phyloP scores from a whole-genome alignment of 1,140 invertebrate genomes.

The Cotesia glomerata region DNA sequence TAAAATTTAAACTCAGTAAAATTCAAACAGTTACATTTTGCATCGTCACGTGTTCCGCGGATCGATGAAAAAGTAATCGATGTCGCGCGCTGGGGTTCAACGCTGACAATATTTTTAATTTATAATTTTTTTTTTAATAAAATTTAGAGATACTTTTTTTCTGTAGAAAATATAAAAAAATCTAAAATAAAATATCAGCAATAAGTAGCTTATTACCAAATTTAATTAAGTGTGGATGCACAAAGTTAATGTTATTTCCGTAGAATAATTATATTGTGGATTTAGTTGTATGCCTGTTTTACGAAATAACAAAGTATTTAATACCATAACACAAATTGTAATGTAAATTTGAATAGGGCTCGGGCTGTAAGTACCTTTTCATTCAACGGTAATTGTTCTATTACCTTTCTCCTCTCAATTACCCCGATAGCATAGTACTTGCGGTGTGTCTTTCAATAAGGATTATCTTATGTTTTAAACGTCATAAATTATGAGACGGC shows the following conservation, averaged over 20 bases:
- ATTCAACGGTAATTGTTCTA: neutral
- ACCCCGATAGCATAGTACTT: conserved; percentile 9
- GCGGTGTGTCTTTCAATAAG: conserved; percentile 14
- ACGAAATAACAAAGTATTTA: neutral
- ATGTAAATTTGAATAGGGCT: neutral
- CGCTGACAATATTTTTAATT: neutral
- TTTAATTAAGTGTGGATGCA: no score
- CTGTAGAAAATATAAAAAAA: neutral
- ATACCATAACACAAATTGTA: neutral
- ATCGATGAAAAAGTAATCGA: conserved; percentile 24
- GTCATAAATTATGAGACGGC: conserved; percentile 22
- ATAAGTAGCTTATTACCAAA: no score
- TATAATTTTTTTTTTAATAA: neutral
- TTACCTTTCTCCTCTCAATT: neutral
- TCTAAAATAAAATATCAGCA: neutral
- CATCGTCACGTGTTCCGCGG: conserved; percentile 11
- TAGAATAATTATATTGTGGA: no score
- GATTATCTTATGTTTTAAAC: conserved; percentile 9
- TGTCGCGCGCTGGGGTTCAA: conserved; percentile 3
- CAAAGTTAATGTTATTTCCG: no score
- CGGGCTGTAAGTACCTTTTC: neutral
- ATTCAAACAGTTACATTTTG: neutral
- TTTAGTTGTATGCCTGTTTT: no score
- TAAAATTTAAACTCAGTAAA: neutral
- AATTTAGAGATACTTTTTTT: neutral